These are phyloP conservation scores for Ditylenchus weischeri DNA, from an alignment of 2,888 invertebrate genomes.

Conservation along the genomic window DNA sequence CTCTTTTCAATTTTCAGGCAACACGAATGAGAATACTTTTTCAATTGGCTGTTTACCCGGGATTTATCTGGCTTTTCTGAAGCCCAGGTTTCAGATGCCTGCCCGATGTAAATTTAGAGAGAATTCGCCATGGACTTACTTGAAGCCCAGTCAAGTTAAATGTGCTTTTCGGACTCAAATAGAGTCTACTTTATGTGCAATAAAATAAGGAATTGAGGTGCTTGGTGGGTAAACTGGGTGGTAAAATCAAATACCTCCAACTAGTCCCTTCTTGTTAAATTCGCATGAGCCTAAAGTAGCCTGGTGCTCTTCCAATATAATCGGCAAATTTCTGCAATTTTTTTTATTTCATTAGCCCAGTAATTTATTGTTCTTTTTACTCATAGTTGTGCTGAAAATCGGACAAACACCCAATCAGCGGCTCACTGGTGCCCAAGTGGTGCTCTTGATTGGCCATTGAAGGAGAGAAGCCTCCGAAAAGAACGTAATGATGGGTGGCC, in stretches of 20 bases:
- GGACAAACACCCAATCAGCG: constrained; percentile 61
- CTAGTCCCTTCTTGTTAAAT: constrained; percentile 15
- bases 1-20: too few relatives aligned
- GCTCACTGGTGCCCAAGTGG: constrained; percentile 51
- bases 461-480: constrained; percentile 52
- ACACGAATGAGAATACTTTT: too few relatives aligned
- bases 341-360: not conserved
- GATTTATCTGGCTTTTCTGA: too few relatives aligned
- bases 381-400: constrained; percentile 60
- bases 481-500: constrained; percentile 34
- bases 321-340: constrained; percentile 38
- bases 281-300: constrained; percentile 52
- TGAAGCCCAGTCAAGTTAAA: too few relatives aligned
- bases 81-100: too few relatives aligned
- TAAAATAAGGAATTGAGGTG: too few relatives aligned
- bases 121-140: too few relatives aligned
- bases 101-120: too few relatives aligned
- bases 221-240: too few relatives aligned
- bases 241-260: not conserved
- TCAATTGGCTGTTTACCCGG: too few relatives aligned
- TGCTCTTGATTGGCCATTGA: constrained; percentile 17
- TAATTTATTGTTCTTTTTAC: constrained; percentile 41
- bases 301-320: constrained; percentile 50
- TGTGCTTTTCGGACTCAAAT: too few relatives aligned
- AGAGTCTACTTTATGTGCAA: too few relatives aligned